These are phyloP conservation scores for Apostichopus parvimensis DNA, from an alignment of 35 echinoderm and acorn worm species.

Conservation along the genomic window DNA sequence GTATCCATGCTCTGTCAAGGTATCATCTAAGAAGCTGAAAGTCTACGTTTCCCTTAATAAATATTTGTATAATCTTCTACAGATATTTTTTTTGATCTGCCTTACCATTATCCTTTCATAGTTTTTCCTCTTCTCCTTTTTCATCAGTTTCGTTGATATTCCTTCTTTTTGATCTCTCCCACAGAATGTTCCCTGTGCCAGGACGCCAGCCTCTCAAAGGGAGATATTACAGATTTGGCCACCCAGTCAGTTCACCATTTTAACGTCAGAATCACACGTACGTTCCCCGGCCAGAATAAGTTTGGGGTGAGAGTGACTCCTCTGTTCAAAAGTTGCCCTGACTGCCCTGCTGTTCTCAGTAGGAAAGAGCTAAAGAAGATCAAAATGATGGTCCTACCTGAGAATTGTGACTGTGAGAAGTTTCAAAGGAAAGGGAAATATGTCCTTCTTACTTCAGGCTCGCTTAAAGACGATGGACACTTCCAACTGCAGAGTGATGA, in stretches of 20 bases:
- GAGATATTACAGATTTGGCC: neutral
- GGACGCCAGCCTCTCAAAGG: neutral
- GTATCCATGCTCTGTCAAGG: no score
- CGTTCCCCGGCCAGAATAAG: neutral
- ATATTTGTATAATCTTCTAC: no score
- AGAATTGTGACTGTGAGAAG: neutral
- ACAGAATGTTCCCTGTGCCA: constrained; percentile 20
- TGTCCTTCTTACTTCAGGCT: neutral
- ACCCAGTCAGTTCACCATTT: neutral
- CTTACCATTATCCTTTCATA: no score
- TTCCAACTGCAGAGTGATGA: neutral
- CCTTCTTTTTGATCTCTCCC: no score
- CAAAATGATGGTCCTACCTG: neutral
- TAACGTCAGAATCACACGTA: neutral
- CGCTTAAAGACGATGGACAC: neutral
- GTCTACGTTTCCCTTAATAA: no score
- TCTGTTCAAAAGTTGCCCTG: no score
- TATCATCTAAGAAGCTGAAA: no score
- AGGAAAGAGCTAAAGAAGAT: neutral
- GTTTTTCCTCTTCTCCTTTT: no score
- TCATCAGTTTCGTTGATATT: no score
- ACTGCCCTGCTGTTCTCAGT: neutral
- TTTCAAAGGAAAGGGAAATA: neutral
- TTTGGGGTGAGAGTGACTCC: neutral
- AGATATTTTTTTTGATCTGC: no score